Conservation (phyloP, 1,140 invertebrate genomes). For the Heliconius hewitsoni region DNA sequence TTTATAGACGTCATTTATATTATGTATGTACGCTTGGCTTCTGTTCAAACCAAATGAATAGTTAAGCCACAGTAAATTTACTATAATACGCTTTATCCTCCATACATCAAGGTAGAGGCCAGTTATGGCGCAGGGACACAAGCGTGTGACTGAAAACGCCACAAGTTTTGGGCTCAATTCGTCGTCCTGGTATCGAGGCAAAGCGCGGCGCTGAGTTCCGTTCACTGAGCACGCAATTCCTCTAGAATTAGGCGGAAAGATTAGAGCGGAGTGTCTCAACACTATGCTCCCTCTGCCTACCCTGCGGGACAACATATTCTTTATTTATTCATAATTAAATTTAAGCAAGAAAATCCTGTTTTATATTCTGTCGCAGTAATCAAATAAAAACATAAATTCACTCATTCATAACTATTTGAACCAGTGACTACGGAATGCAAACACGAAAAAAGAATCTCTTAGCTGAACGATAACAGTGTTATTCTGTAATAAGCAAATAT, state of each 20-base stretch:
- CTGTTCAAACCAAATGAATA: too few relatives aligned
- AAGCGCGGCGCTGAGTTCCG: neutral
- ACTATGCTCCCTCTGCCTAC: neutral
- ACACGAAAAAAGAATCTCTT: neutral
- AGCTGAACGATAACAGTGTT: neutral
- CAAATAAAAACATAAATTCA: too few relatives aligned
- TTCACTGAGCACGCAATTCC: neutral
- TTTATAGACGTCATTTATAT: conserved; percentile 3
- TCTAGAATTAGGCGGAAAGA: neutral
- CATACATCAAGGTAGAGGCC: too few relatives aligned
- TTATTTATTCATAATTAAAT: too few relatives aligned
- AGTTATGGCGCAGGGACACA: too few relatives aligned
- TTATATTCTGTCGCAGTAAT: too few relatives aligned
- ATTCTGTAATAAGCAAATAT: neutral
- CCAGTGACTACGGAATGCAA: too few relatives aligned
- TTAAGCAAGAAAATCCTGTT: too few relatives aligned
- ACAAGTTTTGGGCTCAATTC: neutral
- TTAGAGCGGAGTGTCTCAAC: neutral
- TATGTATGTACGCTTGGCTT: neutral
- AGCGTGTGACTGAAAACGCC: neutral
- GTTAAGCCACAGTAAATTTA: too few relatives aligned
- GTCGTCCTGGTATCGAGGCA: neutral
- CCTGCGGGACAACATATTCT: neutral
- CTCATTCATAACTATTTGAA: too few relatives aligned
- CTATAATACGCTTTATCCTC: too few relatives aligned